Base-by-base conservation (phyloP, 1,140 invertebrate species). In the Ruditapes philippinarum region DNA sequence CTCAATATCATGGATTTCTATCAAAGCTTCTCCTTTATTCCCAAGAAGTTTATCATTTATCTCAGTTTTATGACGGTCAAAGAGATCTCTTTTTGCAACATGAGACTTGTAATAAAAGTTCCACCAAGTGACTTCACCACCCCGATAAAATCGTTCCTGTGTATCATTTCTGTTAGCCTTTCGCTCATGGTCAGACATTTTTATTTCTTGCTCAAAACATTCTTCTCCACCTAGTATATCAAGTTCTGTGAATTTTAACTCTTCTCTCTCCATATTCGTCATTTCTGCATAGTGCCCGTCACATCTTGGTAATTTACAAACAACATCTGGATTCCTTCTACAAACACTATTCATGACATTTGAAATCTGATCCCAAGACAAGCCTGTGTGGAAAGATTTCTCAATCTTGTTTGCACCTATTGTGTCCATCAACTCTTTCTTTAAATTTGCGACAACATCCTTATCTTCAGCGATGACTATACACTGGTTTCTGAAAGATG, bases 61-160 rank as follows among this genome's bases (percentile, higher is more conserved):
- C 12, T 76, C 36, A 31, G 5, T 28, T 40, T 57, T 74, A 31
- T 85, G 83, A 2, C 22, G 31, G 7, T 36, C 38, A 76, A 54
- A 85, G 1, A n/a, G 33, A 19, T 85, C 68, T 12, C 83, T 28
- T 85, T 57, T 28, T 11, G 62, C 60, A 83, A 83, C 81, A 17
- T 83, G 81, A 31, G 57, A 28, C 22, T 83, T 2, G 31, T 83
- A 85, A 33, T 74, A 85, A 76, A 85, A 76, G 28, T 85, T 85
- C 83, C 83, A 85, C 49, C 65, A 60, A 40, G 83, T 25, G 25
- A 54, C 49, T n/a, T 31, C 4, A 76, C 40, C 68, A 1, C 83
- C 65, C 45, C 68, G 68, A 36, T 85, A 85, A 85, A 54, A 85
- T 60, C 31, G 25, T 36, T 57, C 33, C 42, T 85, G 68, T 25